phyloP scores from a whole-genome alignment of 2,797 vertebrate species.

The Anguilla anguilla region DNA sequence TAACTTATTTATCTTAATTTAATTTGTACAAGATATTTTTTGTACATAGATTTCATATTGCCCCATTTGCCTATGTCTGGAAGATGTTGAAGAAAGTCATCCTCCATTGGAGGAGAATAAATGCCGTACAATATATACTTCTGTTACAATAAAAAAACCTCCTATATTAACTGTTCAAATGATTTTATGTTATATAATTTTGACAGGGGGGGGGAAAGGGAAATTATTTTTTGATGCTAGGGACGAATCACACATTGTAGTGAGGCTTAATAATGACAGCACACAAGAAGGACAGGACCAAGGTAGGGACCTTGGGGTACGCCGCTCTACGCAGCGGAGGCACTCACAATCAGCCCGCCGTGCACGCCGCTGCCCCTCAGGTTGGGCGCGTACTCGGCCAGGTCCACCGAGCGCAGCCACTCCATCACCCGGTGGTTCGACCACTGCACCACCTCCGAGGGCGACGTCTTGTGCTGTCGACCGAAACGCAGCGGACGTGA shows the following conservation, averaged over 20 bases:
- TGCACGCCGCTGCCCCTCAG: conserved; percentile 95
- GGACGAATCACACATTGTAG: background rate
- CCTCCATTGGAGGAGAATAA: too few relatives aligned
- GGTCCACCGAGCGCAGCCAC: conserved; percentile 92
- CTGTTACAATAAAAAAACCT: background rate
- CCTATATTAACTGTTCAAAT: background rate
- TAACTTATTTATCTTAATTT: background rate
- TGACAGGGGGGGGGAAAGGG: background rate
- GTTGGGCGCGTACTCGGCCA: conserved; percentile 96
- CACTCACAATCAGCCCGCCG: conserved; percentile 90
- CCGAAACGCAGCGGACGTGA: background rate
- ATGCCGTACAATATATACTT: background rate
- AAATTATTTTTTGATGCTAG: background rate
- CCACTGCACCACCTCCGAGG: conserved; percentile 93
- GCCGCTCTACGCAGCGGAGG: background rate
- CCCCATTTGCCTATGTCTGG: background rate
- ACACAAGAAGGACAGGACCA: background rate
- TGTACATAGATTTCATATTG: background rate
- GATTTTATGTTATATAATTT: background rate
- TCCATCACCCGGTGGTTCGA: conserved; percentile 99
- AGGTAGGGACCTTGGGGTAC: background rate
- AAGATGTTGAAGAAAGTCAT: background rate
- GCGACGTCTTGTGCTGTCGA: conserved; percentile 74
- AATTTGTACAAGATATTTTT: background rate
- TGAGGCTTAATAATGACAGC: background rate